Evolutionary conservation across 1,140 invertebrate genomes (phyloP), one percentile per base, ranked within the genome.

Genomic region (Phymastichus coffea): DNA sequence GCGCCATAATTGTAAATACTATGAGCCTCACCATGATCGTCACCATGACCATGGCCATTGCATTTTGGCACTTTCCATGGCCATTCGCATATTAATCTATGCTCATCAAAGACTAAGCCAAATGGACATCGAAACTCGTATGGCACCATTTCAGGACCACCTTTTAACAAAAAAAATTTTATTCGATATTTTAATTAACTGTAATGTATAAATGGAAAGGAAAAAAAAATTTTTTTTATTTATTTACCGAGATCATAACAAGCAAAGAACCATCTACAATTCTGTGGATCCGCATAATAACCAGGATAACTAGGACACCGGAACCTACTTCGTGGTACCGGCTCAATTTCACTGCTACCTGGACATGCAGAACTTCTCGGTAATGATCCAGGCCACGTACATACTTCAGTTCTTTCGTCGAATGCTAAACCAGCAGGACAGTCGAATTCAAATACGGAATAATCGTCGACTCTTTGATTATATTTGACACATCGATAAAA

Each of bases 401-500:
- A 93, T 38, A 92, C 88, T 72, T 91, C 89, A 57, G 86, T 88
- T 17, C 82, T 76, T 54, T 90, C 87, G 70, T 93, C 90, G 69
- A 92, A 93, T 1, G 88, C 87, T 15, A 92, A 72, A n/a, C 90
- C 91, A 57, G 84, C 82, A 0, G 90, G 90, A 77, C 91, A 93
- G 68, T 90, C 88, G 68, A 91, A 93, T 71, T 92, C 88, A 68
- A 92, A 92, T 1, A 91, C 87, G 2, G 87, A 89, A 71, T 85
- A 91, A 51, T 91, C 87, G 20, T 88, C 85, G 0, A 84, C 79
- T 38, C 83, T 83, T 74, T 91, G 88, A 71, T 91, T 84, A 69
- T 90, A 90, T 73, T 91, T 91, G 0, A 92, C 88, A 69, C 91
- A 93, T 15, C 91, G 86, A 71, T 92, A 93, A 76, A 93, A 93